These are phyloP conservation scores for Danio albolineatus DNA, from an alignment of 2,797 vertebrate genomes.

Conservation along the genomic window DNA sequence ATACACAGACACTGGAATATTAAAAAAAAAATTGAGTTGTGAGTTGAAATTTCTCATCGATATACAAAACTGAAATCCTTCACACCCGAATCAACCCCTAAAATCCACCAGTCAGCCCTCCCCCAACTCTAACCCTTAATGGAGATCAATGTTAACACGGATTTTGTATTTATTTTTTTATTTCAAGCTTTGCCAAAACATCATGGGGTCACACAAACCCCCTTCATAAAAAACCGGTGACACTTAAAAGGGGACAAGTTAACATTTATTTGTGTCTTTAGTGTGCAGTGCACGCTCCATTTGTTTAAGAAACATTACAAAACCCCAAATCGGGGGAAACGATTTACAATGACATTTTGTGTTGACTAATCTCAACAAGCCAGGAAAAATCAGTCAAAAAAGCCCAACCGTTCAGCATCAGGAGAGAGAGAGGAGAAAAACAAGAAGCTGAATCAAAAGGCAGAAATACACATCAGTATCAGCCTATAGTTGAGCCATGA, in stretches of 20 bases:
- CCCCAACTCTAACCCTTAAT: constrained; percentile 51
- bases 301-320: constrained; percentile 77
- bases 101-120: constrained; percentile 54
- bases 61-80: constrained; percentile 74
- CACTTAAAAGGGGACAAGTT: constrained; percentile 66
- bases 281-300: constrained; percentile 73
- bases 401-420: constrained; percentile 63
- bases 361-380: constrained; percentile 51
- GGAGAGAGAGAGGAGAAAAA: neutral
- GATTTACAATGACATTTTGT: constrained; percentile 67
- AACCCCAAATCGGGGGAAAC: constrained; percentile 71
- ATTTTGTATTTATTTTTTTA: neutral
- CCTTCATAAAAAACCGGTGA: constrained; percentile 68
- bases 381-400: constrained; percentile 58
- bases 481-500: constrained; percentile 44
- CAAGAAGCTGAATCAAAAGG: constrained; percentile 42
- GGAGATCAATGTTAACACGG: constrained; percentile 49
- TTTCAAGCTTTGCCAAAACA: constrained; percentile 28
- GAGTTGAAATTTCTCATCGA: constrained; percentile 73
- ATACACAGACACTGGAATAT: constrained; percentile 81
- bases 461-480: constrained; percentile 36
- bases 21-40: constrained; percentile 69
- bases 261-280: constrained; percentile 71
- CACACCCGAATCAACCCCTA: constrained; percentile 59
- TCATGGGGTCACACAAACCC: constrained; percentile 34